These are phyloP conservation scores for Lepisosteus osseus DNA, from an alignment of 2,113 vertebrate genomes.

Conservation along the genomic window DNA sequence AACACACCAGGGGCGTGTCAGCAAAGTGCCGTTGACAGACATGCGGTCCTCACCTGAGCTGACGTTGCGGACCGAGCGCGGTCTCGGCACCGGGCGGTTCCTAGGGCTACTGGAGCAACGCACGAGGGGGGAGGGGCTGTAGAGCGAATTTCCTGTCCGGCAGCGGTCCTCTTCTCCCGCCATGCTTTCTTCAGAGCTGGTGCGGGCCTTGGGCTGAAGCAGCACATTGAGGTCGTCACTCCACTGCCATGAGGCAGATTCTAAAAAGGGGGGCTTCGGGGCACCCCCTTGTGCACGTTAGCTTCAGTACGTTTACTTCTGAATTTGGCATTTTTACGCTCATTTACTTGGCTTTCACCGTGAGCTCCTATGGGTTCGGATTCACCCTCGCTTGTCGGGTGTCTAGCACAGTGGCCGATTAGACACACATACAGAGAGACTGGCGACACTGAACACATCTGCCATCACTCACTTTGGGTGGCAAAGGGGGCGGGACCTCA, in stretches of 20 bases:
- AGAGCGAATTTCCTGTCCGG: slow-evolving; percentile 20
- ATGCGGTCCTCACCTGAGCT: slow-evolving; percentile 64
- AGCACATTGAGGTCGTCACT: neutral
- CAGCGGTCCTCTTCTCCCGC: slow-evolving; percentile 45
- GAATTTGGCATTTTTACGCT: too few relatives aligned
- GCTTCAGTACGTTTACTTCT: too few relatives aligned
- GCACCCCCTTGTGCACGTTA: too few relatives aligned
- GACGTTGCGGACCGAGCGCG: slow-evolving; percentile 42
- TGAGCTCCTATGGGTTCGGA: too few relatives aligned
- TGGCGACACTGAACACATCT: neutral
- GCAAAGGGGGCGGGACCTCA: slow-evolving; percentile 74
- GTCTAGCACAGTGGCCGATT: too few relatives aligned
- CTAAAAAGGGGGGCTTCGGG: too few relatives aligned
- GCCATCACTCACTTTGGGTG: slow-evolving; percentile 74
- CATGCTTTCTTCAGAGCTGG: slow-evolving; percentile 64
- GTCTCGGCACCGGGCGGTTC: slow-evolving; percentile 36
- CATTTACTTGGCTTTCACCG: too few relatives aligned
- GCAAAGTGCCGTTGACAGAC: neutral
- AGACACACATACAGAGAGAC: neutral
- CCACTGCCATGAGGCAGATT: too few relatives aligned
- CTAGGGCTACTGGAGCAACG: slow-evolving; percentile 76
- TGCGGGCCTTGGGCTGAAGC: slow-evolving; percentile 68
- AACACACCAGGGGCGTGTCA: neutral
- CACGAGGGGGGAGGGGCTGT: slow-evolving; percentile 52
- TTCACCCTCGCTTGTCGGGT: too few relatives aligned